phyloP scores from a whole-genome alignment of 2,113 vertebrate genomes.

The Alexandromys fortis region DNA sequence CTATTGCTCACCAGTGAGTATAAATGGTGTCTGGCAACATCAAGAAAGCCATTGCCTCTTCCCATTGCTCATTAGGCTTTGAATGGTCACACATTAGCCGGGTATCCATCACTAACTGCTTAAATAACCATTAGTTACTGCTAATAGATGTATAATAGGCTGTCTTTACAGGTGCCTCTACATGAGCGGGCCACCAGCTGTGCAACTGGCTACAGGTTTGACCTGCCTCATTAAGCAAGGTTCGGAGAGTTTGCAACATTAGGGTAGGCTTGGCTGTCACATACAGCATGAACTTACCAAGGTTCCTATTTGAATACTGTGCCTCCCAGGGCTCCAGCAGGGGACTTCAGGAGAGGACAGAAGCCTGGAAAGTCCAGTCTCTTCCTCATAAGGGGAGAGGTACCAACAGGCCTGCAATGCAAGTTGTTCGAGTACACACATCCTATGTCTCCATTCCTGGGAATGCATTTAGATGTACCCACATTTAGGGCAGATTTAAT shows the following conservation, averaged over 20 bases:
- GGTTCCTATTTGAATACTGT: not conserved
- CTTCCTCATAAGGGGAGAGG: fast-evolving
- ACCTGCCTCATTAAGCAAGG: slow-evolving; percentile 10
- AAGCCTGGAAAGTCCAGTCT: not conserved
- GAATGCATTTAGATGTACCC: not conserved
- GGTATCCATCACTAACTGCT: slow-evolving; percentile 38
- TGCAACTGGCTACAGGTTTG: slow-evolving; percentile 11
- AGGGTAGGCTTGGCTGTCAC: not conserved
- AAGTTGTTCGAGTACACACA: not conserved
- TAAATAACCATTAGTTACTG: slow-evolving; percentile 51
- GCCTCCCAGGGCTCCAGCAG: no score
- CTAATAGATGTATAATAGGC: not conserved
- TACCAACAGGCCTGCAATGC: not conserved
- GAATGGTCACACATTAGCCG: not conserved
- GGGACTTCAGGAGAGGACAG: not conserved
- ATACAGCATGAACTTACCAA: not conserved
- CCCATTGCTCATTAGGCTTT: slow-evolving; percentile 46
- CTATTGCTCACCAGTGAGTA: not conserved
- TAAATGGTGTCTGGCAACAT: not conserved
- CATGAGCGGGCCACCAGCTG: not conserved
- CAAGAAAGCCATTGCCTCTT: not conserved
- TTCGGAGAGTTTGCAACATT: not conserved
- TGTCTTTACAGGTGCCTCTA: not conserved
- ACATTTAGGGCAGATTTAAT: not conserved
- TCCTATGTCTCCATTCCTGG: not conserved